Conservation (phyloP, 1,140 invertebrate species). For the Subanguina moxae region DNA sequence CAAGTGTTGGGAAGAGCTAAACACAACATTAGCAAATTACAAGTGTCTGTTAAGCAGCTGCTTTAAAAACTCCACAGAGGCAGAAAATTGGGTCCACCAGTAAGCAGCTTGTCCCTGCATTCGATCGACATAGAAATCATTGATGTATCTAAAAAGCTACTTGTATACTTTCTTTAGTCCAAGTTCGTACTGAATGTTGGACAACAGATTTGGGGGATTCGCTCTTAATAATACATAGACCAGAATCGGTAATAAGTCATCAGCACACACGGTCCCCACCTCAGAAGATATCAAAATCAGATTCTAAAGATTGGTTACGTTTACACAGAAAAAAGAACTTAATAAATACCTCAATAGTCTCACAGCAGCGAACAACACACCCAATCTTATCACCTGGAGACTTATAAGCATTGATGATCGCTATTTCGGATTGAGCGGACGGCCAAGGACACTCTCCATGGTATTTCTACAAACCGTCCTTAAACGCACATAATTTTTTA, state of each 20-base stretch:
- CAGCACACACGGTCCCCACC: constrained; percentile 78
- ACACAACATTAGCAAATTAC: no score
- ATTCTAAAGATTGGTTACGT: no score
- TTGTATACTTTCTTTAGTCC: neutral
- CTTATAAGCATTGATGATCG: constrained; percentile 84
- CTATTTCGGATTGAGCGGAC: constrained; percentile 88
- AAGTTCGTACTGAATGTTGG: constrained; percentile 68
- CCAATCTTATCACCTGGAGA: constrained; percentile 86
- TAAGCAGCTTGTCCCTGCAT: constrained; percentile 87
- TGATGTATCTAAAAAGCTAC: constrained; percentile 64
- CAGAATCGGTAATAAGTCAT: constrained; percentile 91
- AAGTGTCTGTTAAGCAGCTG: constrained; percentile 11
- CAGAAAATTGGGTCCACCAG: constrained; percentile 96
- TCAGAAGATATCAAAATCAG: constrained; percentile 66
- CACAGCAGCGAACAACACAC: constrained; percentile 78
- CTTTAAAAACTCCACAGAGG: constrained; percentile 93
- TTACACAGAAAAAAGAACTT: no score
- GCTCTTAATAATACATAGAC: constrained; percentile 88
- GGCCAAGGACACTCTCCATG: constrained; percentile 90
- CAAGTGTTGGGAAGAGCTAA: no score
- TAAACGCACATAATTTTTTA: neutral
- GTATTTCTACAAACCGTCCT: constrained; percentile 64
- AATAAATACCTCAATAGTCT: constrained; percentile 78
- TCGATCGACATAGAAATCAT: constrained; percentile 76
- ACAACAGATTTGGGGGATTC: no score